These are phyloP conservation scores for Cyanocitta stelleri DNA, from an alignment of 2,113 vertebrate species.

Conservation along the genomic window DNA sequence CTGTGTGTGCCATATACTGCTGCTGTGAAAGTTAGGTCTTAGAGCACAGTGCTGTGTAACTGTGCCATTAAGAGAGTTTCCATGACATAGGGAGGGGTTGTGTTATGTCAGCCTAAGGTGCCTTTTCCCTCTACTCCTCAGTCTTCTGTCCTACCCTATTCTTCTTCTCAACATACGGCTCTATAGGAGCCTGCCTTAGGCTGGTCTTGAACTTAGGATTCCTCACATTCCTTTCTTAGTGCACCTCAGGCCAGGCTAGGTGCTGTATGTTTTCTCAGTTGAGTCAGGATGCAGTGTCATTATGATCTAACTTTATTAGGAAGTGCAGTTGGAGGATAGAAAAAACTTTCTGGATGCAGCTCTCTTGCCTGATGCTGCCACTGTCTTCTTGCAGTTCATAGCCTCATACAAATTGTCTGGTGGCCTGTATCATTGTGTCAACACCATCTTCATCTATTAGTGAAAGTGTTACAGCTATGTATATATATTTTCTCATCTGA, in stretches of 20 bases:
- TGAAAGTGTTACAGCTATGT: not conserved
- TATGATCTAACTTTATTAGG: not conserved
- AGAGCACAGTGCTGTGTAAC: not conserved
- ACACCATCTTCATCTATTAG: not conserved
- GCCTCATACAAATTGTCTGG: not conserved
- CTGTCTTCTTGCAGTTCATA: not conserved
- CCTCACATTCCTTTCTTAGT: not conserved
- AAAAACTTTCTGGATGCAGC: not conserved
- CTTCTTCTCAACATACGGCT: fast-evolving
- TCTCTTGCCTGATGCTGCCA: not conserved
- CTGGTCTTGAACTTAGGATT: not conserved
- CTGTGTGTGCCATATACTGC: not conserved
- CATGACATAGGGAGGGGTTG: fast-evolving
- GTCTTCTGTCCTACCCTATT: not conserved
- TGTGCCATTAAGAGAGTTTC: not conserved
- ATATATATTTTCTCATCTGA: not conserved
- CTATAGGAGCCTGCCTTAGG: not conserved
- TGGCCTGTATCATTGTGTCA: not conserved
- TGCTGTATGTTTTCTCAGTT: not conserved
- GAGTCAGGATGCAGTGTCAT: not conserved
- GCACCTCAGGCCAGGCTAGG: not conserved
- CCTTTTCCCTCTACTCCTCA: not conserved
- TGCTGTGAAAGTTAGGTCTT: not conserved
- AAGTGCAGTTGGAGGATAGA: not conserved
- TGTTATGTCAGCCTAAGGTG: not conserved